Percentiles rank a stretch among this genome's conserved stretches.
phyloP scores from a whole-genome alignment of 1,140 invertebrate species.

The Drosophila athabasca region DNA sequence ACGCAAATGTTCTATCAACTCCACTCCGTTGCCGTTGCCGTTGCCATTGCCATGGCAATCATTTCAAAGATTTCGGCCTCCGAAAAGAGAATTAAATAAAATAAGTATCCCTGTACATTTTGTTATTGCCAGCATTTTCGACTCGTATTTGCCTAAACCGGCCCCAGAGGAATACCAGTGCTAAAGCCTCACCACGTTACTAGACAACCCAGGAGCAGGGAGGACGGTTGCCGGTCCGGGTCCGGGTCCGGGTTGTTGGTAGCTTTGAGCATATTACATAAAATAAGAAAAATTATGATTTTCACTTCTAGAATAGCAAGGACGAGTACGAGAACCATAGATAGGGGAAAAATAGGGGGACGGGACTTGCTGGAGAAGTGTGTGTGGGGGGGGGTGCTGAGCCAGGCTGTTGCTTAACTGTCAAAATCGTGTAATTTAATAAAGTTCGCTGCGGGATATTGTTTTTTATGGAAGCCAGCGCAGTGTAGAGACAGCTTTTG shows the following conservation, averaged over 20 bases:
- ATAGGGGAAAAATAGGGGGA: neutral
- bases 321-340: neutral
- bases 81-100: slow-evolving; percentile 45
- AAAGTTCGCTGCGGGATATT: slow-evolving; percentile 83
- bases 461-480: slow-evolving; percentile 60
- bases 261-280: slow-evolving; percentile 75
- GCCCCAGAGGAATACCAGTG: slow-evolving; percentile 66
- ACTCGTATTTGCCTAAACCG: slow-evolving; percentile 73
- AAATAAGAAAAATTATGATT: slow-evolving; percentile 81
- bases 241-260: slow-evolving; percentile 46
- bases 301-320: slow-evolving; percentile 34
- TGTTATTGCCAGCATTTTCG: slow-evolving; percentile 52
- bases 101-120: slow-evolving; percentile 48
- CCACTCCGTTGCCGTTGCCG: slow-evolving; percentile 24
- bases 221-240: slow-evolving; percentile 3
- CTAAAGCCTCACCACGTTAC: slow-evolving; percentile 55
- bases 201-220: slow-evolving; percentile 45
- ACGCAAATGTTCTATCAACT: slow-evolving; percentile 51
- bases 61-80: neutral
- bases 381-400: neutral
- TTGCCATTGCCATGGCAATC: neutral
- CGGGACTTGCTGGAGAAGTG: neutral
- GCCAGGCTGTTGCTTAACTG: slow-evolving; percentile 70
- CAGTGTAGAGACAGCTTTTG: slow-evolving; percentile 54
- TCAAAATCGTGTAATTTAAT: slow-evolving; percentile 83